phyloP scores from a whole-genome alignment of 2,113 vertebrate species.

The Saguinus imperator region DNA sequence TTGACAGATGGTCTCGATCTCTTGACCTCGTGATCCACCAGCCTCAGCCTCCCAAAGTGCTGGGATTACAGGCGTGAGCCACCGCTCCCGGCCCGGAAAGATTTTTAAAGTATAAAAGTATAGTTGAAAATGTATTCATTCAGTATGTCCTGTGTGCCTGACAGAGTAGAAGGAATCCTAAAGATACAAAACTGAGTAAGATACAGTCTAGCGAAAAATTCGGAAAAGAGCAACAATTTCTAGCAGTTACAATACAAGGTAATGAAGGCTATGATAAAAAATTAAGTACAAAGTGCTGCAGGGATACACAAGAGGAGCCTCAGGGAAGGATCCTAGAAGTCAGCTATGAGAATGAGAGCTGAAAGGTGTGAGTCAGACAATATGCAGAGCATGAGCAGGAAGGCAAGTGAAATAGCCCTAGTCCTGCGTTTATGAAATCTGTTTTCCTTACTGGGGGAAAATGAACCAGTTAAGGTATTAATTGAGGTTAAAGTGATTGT shows the following conservation, averaged over 20 bases:
- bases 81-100: background rate
- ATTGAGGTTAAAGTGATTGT: background rate
- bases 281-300: background rate
- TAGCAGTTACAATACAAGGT: background rate
- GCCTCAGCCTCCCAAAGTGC: no score
- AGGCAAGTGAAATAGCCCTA: background rate
- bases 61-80: no score
- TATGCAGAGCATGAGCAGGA: background rate
- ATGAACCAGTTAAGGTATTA: background rate
- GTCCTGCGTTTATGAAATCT: background rate
- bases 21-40: no score
- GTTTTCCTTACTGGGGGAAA: background rate
- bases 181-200: background rate
- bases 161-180: background rate
- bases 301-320: background rate
- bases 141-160: background rate
- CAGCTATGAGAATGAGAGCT: background rate
- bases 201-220: background rate
- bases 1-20: no score
- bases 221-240: background rate
- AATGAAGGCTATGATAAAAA: background rate
- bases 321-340: background rate
- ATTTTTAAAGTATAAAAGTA: background rate
- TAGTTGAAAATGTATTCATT: background rate
- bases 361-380: background rate